Base-by-base conservation (phyloP, 2,888 invertebrate species). In the Apamea monoglypha region DNA sequence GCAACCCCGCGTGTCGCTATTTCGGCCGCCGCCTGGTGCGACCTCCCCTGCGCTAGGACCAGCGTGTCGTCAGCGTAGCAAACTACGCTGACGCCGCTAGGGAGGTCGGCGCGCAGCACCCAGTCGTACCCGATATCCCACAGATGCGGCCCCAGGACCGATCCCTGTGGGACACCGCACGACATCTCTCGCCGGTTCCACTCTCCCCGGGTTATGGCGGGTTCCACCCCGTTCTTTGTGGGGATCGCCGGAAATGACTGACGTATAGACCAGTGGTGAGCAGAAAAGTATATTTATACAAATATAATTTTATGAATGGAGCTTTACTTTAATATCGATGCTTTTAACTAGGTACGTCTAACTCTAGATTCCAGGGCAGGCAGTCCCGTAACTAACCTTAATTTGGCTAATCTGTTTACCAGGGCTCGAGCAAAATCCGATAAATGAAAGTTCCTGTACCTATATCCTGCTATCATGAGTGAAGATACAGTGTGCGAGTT, bases 161-260 rank as follows among this genome's bases (percentile, higher is more conserved):
- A n/a, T n/a, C n/a, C n/a, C n/a, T n/a, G n/a, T n/a, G n/a, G n/a
- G n/a, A n/a, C n/a, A n/a, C n/a, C n/a, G n/a, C n/a, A n/a, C n/a
- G n/a, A n/a, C n/a, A n/a, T n/a, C n/a, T n/a, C n/a, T n/a, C n/a
- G n/a, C n/a, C n/a, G n/a, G n/a, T n/a, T n/a, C n/a, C n/a, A n/a
- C n/a, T n/a, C n/a, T n/a, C n/a, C n/a, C n/a, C n/a, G n/a, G 50
- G 78, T 78, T 78, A 78, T 61, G 40, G 25, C 56, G 47, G 76
- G 16, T 56, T 64, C 29, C 82, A 74, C n/a, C 63, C 83, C 10
- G 25, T 47, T 75, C 56, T 29, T 40, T 76, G 76, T 56, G 47
- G 56, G 64, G 64, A 36, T 74, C 29, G 64, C 18, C 44, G 47
- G 47, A 66, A 76, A 83, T 76, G 64, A 83, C 21, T 75, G 64